Base-by-base conservation (phyloP, 2,113 vertebrate genomes). In the Gavialis gangeticus region DNA sequence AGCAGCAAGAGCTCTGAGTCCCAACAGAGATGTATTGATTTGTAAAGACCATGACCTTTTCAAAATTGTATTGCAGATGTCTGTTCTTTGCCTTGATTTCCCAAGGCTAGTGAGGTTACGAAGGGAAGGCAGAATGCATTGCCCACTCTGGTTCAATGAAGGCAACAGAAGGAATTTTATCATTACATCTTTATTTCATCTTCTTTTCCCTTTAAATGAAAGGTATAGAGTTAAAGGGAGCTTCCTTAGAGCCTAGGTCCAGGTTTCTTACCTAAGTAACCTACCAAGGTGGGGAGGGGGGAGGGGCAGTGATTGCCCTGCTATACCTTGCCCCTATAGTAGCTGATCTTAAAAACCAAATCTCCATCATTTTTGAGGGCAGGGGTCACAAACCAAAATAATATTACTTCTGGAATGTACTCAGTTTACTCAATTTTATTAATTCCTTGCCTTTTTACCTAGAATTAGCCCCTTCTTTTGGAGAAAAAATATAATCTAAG, bases 101-200 rank as follows among this genome's bases (percentile, higher is more conserved):
- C 56, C 24, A 1, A 8, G 75, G 54, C 30, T 10, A 67, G 28
- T 19, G 6, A 16, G 5, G 34, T 12, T 6, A 46, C 46, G 8
- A 46, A 71, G 67, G 54, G n/a, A 46, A 77, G 79, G 69, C 30
- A 16, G 28, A n/a, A 54, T 15, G 4, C 1, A 0, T 59, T 69
- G 58, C 63, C 30, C 0, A 0, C 6, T 62, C 57, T 21, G 21
- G 64, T 46, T 75, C 25, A 1, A 19, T 0, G 2, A 10, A 82
- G 62, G 60, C 82, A 60, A 62, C 56, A n/a, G 63, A 14, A 30
- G 7, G 8, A 12, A 30, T 60, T 46, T 73, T 14, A 18, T 46
- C 56, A 5, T 55, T 10, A 57, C 24, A 2, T 22, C 19, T 17
- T 19, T 13, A 25, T 28, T 85, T 71, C 25, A 69, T 28, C 67